Base-by-base conservation (phyloP, 64 coral and sea anemone genomes). In the Anthopleura sola region DNA sequence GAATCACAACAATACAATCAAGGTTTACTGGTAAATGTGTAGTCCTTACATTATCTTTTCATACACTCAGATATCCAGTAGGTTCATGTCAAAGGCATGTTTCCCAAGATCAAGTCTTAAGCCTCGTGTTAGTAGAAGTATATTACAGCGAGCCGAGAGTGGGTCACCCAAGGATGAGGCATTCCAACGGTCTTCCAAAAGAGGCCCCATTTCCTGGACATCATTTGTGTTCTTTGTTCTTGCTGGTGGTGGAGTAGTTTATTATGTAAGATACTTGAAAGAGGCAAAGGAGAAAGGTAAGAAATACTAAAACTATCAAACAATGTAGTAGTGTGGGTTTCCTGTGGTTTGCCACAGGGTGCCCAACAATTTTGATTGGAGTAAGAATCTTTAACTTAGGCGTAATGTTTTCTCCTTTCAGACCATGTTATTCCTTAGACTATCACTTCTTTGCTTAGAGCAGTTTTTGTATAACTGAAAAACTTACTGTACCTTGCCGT, bases 281-380 rank as follows among this genome's bases (percentile, higher is more conserved):
- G 87, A 92, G 40, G 90, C 92, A 75, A 96, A 96, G n/a, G 84
- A 96, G 86, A 85, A 55, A 96, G 84, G 94, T 96, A 79, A 34
- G 8, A 13, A 1, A 62, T 62, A n/a, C n/a, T n/a, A n/a, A 53
- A 53, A 15, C 7, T 53, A 2, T 28, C 21, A 66, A 1, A n/a
- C n/a, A n/a, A n/a, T n/a, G n/a, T n/a, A n/a, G n/a, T n/a, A 16
- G 66, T 33, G 3, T 71, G 66, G 66, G 66, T 11, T 71, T 10
- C 66, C 66, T 71, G n/a, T 71, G 66, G 28, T 1, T 24, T 16
- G 34, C 66, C 66, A 71, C 66, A 32, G 66, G 66, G 12, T 31
- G n/a, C 66, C 29, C 66, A 71, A 17, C 3, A 17, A 0, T 71
- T 15, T 71, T 16, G 14, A 16, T 71, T 32, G n/a, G 26, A 14